phyloP scores from a whole-genome alignment of 1,140 invertebrate species.

The Bombus ignitus region DNA sequence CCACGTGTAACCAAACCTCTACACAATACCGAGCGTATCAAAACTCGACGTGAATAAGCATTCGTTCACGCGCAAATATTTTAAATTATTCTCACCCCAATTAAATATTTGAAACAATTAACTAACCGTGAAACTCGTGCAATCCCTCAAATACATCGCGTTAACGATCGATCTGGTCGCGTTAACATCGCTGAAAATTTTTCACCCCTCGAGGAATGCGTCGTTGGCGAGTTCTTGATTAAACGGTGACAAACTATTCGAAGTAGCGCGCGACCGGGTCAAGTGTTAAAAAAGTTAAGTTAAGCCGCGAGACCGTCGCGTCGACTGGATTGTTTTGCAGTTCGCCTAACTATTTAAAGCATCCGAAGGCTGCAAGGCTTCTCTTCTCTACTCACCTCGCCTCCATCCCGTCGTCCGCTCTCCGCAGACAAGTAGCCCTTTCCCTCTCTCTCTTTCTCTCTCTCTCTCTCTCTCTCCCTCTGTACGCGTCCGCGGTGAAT shows the following conservation, averaged over 20 bases:
- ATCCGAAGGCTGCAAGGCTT: constrained; percentile 45
- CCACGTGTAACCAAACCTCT: no score
- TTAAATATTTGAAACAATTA: not conserved
- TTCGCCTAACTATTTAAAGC: constrained; percentile 68
- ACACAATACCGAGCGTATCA: not conserved
- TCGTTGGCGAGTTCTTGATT: constrained; percentile 32
- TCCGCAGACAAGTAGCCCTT: constrained; percentile 60
- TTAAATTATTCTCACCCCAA: not conserved
- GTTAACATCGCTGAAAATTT: not conserved
- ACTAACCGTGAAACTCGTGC: not conserved
- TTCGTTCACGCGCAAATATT: not conserved
- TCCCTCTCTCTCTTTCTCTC: not conserved
- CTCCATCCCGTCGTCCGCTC: constrained; percentile 6
- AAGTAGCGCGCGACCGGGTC: not conserved
- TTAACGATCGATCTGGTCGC: not conserved
- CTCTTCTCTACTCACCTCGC: not conserved
- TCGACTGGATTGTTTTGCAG: constrained; percentile 65
- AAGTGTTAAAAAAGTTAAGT: constrained; percentile 62
- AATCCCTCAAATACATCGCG: not conserved
- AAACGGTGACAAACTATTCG: constrained; percentile 62
- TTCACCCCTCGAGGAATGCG: not conserved
- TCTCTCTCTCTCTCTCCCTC: not conserved
- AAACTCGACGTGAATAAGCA: not conserved
- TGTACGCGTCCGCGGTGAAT: constrained; percentile 55
- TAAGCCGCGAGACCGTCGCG: not conserved